Evolutionary conservation across 2,888 invertebrate species (phyloP).

Genomic region (Dioctria linearis): DNA sequence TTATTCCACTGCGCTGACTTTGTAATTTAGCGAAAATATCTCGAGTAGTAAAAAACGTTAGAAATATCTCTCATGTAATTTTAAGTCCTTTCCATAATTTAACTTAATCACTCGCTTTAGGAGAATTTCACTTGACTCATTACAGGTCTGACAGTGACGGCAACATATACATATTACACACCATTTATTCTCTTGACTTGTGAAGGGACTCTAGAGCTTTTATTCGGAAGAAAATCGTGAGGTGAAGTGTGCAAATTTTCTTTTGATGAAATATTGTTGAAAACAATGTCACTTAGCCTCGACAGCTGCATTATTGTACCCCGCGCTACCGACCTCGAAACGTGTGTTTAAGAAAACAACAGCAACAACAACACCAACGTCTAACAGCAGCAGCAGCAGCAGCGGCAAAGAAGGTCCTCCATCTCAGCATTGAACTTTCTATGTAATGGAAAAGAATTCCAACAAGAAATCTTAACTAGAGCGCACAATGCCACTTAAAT

Average conservation of each 20-base stretch:
- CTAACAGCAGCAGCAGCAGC: background rate
- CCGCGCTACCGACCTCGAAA: background rate
- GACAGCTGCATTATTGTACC: constrained; percentile 23
- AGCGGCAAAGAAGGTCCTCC: background rate
- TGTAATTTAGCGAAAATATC: constrained; percentile 32
- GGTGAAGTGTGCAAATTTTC: constrained; percentile 13
- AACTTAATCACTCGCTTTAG: constrained; percentile 38
- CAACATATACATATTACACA: constrained; percentile 22
- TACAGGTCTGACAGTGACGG: constrained; percentile 39
- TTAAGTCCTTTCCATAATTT: constrained; percentile 43
- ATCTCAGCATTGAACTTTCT: constrained; percentile 35
- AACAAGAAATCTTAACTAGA: constrained; percentile 15
- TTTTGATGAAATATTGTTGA: constrained; percentile 45
- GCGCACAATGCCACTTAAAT: constrained; percentile 8
- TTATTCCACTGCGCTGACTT: background rate
- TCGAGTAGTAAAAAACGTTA: background rate
- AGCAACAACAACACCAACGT: background rate
- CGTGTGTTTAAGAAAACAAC: constrained; percentile 29
- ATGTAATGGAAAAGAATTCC: constrained; percentile 32
- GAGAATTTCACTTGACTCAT: constrained; percentile 47
- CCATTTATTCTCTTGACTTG: constrained; percentile 39
- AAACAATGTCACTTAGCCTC: constrained; percentile 39
- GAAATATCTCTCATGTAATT: constrained; percentile 13
- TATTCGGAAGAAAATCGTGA: constrained; percentile 20
- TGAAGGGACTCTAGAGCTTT: background rate